Base-by-base conservation (phyloP, 2,888 invertebrate species). In the Hybos culiciformis region DNA sequence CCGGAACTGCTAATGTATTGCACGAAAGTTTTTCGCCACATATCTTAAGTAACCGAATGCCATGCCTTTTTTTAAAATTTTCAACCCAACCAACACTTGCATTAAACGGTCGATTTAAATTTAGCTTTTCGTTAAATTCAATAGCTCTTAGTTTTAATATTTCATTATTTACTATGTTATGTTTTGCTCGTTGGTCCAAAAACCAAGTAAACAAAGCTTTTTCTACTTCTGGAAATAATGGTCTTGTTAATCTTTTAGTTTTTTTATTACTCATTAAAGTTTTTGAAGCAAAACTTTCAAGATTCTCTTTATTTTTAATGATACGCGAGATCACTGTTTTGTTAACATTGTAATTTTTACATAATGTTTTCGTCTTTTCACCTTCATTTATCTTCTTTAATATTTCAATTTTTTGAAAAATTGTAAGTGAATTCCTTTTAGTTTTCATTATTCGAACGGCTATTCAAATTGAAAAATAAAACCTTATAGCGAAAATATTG, bases 301-400 rank as follows among this genome's bases (percentile, higher is more conserved):
- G 21, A 15, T 38, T 20, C 20, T 37, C 38, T 38, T 38, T 15
- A 38, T 41, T 34, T 23, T 34, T 17, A n/a, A n/a, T 41, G 32
- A 26, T 26, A 9, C 26, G 26, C 26, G 26, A 26, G 12, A 26
- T 26, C 9, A 26, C 7, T 12, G 26, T 26, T 26, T 26, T 4
- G 26, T 26, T 26, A 12, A 26, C 26, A 5, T 12, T 12, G 26
- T 26, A 26, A 9, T 26, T 12, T 26, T 26, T 12, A 26, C 26
- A 26, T 26, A 26, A 26, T 26, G 12, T 12, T 26, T 26, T 26
- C 12, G 26, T 26, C 26, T 26, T 26, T 12, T 26, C 11, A 7
- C 26, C 26, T 26, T 26, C 7, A 9, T 26, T 9, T 12, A 26
- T 26, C 26, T 26, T 5, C 26, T 26, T 26, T 3, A 26, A 12